Evolutionary conservation across 2,888 invertebrate genomes (phyloP).

Genomic region (Argyra leucocephala): DNA sequence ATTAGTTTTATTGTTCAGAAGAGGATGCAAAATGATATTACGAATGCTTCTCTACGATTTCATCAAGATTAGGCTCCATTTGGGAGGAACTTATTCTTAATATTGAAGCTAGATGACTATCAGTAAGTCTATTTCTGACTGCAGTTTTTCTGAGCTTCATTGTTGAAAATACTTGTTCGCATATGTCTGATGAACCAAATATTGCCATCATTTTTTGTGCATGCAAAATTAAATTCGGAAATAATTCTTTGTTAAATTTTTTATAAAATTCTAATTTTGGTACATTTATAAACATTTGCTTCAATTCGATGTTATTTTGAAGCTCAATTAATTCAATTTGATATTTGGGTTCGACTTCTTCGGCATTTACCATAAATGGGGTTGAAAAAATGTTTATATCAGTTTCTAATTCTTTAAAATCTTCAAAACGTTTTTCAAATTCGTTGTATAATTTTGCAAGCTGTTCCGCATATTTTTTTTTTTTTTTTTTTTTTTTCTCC

Average conservation of each 20-base stretch:
- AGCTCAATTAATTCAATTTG: slow-evolving; percentile 7
- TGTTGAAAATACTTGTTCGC: slow-evolving; percentile 10
- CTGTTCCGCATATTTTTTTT: too few species aligned
- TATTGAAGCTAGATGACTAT: slow-evolving; percentile 5
- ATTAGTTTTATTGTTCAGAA: slow-evolving; percentile 9
- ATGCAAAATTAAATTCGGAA: slow-evolving; percentile 8
- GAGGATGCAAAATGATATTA: slow-evolving; percentile 2
- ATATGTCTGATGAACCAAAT: slow-evolving; percentile 7
- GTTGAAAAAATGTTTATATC: slow-evolving; percentile 8
- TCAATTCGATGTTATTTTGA: too few species aligned
- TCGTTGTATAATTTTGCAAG: slow-evolving; percentile 8
- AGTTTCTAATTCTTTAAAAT: slow-evolving; percentile 8
- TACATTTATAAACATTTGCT: slow-evolving; percentile 9
- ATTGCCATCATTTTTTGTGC: slow-evolving; percentile 6
- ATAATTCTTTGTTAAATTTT: slow-evolving; percentile 9
- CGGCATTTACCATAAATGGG: slow-evolving; percentile 4
- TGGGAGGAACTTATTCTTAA: slow-evolving; percentile 7
- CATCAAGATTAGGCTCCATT: slow-evolving; percentile 1
- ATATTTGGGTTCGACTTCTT: slow-evolving; percentile 1
- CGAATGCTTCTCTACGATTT: slow-evolving; percentile 5
- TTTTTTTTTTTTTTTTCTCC: too few species aligned
- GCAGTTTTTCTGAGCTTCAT: slow-evolving; percentile 9
- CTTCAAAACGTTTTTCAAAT: slow-evolving; percentile 9
- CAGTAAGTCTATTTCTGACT: slow-evolving; percentile 9
- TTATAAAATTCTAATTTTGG: slow-evolving; percentile 11